These are phyloP conservation scores for Procambarus virginalis DNA, from an alignment of 1,140 invertebrate species.

Conservation along the genomic window DNA sequence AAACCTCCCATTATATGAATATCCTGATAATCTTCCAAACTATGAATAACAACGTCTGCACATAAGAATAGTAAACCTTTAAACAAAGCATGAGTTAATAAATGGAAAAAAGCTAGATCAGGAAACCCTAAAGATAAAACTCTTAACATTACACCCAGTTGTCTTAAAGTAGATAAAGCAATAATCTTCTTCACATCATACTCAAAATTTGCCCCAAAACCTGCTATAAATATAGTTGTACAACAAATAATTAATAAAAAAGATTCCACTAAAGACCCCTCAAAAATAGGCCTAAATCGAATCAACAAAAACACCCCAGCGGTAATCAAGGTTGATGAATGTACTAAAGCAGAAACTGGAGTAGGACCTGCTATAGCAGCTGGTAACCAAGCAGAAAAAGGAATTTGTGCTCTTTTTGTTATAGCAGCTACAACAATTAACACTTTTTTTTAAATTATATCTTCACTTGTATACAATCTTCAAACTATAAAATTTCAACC, in stretches of 20 bases:
- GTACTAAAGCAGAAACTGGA: constrained; percentile 82
- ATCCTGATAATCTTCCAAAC: constrained; percentile 9
- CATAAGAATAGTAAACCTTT: constrained; percentile 42
- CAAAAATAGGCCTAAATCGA: constrained; percentile 9
- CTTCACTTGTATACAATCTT: background rate
- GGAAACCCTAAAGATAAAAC: constrained; percentile 18
- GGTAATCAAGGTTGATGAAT: constrained; percentile 84
- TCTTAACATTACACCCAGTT: constrained; percentile 40
- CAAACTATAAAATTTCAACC: constrained; percentile 26
- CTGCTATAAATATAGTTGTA: constrained; percentile 46
- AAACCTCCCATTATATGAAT: constrained; percentile 15
- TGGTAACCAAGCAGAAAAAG: constrained; percentile 82
- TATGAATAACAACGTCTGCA: constrained; percentile 39
- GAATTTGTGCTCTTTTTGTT: constrained; percentile 85
- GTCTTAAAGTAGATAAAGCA: constrained; percentile 61
- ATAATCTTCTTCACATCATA: constrained; percentile 62
- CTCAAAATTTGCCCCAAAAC: constrained; percentile 53
- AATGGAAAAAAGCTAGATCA: constrained; percentile 44
- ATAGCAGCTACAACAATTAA: constrained; percentile 76
- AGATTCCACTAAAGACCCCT: background rate
- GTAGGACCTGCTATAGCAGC: constrained; percentile 82
- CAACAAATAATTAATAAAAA: constrained; percentile 31
- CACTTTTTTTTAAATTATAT: background rate
- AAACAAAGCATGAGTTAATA: constrained; percentile 39
- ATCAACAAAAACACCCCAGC: constrained; percentile 77